Evolutionary conservation across 2,113 vertebrate species (phyloP), one percentile per base, ranked within the genome.

Genomic region (Gnathonemus echidnorhynchus): DNA sequence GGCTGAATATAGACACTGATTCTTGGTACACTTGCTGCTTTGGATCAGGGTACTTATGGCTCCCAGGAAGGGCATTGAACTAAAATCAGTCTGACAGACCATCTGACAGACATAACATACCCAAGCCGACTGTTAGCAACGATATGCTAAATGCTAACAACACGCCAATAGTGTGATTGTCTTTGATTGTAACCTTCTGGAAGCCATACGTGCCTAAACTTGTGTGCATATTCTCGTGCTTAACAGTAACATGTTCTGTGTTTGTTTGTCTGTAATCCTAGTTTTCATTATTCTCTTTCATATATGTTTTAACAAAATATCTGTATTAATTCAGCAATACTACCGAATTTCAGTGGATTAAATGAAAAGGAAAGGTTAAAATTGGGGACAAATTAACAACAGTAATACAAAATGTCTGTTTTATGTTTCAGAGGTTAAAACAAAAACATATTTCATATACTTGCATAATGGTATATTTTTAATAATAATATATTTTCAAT

Each of bases 1-100:
- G 66, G 89, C 70, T 58, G 39, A 88, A 45, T 80, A 62, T 88
- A 45, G 39, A 74, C 87, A 62, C 70, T 83, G 87, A 90, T 92
- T 89, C 84, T 42, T 92, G 87, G 48, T 8, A 89, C 83, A 87
- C 91, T 93, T 89, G 90, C 90, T 91, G 92, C 50, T 92, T 93
- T 70, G 45, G 52, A 89, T 93, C 91, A 45, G 92, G 91, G 93
- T 92, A 92, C 91, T 94, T 91, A 56, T 84, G 93, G 93, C 92
- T 94, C 56, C 92, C 87, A 88, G 58, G 91, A 46, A 52, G 90
- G 90, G 48, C n/a, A 13, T 86, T 49, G 46, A n/a, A 50, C 90
- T 90, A 1, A 7, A 52, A 86, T 88, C 1, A 62, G n/a, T 53
- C 49, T 87, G 48, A 31, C 56, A 50, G 45, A 58, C 15, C 46